These are phyloP conservation scores for Drosophila ficusphila DNA, from an alignment of 1,140 invertebrate genomes.

Conservation along the genomic window DNA sequence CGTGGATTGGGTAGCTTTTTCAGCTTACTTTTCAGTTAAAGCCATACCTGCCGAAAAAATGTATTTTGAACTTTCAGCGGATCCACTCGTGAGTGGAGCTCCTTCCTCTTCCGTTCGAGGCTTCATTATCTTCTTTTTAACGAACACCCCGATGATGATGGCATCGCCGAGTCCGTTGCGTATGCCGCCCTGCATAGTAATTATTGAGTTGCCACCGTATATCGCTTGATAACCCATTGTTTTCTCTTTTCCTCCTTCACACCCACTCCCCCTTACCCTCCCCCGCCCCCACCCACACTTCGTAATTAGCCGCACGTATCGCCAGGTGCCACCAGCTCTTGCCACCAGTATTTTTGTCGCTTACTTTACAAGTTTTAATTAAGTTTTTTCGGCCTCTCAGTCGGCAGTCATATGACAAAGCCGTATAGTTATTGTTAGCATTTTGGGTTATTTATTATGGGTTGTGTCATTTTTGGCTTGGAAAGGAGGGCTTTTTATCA, in stretches of 20 bases:
- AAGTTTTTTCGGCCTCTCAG: constrained; percentile 25
- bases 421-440: background rate
- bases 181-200: constrained; percentile 50
- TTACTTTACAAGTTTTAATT: constrained; percentile 34
- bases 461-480: background rate
- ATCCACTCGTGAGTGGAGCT: constrained; percentile 2
- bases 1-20: constrained; percentile 5
- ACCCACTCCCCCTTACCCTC: constrained; percentile 18
- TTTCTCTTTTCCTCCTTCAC: constrained; percentile 31
- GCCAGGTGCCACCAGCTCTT: constrained; percentile 38
- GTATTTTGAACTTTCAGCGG: constrained; percentile 2
- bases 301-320: constrained; percentile 71
- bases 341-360: constrained; percentile 35
- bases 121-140: constrained; percentile 39
- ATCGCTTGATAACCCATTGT: constrained; percentile 42
- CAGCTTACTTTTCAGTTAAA: constrained; percentile 11
- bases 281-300: constrained; percentile 27
- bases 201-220: constrained; percentile 57
- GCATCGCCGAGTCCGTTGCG: constrained; percentile 28
- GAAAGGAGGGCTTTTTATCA: background rate
- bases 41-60: constrained; percentile 2
- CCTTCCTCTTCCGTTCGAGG: constrained; percentile 47
- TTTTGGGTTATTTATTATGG: constrained; percentile 17
- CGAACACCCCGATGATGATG: constrained; percentile 12
- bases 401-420: constrained; percentile 5